These are phyloP conservation scores for Callocephalon fimbriatum DNA, from an alignment of 2,113 vertebrate genomes.

Conservation along the genomic window DNA sequence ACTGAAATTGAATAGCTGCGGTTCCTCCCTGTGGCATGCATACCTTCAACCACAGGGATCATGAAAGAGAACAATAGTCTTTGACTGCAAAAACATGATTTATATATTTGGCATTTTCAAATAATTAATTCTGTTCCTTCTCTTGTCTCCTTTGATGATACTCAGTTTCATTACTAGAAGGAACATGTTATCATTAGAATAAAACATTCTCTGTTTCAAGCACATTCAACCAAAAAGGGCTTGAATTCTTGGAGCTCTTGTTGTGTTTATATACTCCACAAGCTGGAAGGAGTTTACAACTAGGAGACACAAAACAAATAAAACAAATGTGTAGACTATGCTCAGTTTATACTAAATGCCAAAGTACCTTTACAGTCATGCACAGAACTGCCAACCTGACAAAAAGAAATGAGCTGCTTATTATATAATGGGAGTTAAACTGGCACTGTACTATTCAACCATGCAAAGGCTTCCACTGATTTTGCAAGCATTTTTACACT, in stretches of 20 bases:
- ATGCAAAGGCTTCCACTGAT: background rate
- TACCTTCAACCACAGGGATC: constrained; percentile 38
- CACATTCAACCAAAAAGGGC: background rate
- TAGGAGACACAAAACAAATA: background rate
- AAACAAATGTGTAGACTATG: background rate
- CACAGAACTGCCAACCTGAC: background rate
- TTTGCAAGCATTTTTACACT: background rate
- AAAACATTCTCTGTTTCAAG: background rate
- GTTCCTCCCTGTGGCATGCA: constrained; percentile 19
- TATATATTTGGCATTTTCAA: constrained; percentile 14
- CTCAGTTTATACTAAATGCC: background rate
- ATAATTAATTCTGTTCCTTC: background rate
- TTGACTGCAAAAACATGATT: constrained; percentile 39
- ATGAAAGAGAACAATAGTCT: constrained; percentile 31
- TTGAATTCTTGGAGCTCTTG: background rate
- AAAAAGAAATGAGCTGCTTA: background rate
- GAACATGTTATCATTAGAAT: background rate
- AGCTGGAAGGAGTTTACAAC: background rate
- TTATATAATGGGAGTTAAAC: background rate
- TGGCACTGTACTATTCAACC: background rate
- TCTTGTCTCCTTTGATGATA: background rate
- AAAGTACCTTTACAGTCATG: constrained; percentile 7
- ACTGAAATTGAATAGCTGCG: constrained; percentile 18
- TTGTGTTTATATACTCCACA: background rate
- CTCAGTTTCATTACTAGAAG: background rate